Base-by-base conservation (phyloP, 2,113 vertebrate species). In the Syrmaticus mikado region DNA sequence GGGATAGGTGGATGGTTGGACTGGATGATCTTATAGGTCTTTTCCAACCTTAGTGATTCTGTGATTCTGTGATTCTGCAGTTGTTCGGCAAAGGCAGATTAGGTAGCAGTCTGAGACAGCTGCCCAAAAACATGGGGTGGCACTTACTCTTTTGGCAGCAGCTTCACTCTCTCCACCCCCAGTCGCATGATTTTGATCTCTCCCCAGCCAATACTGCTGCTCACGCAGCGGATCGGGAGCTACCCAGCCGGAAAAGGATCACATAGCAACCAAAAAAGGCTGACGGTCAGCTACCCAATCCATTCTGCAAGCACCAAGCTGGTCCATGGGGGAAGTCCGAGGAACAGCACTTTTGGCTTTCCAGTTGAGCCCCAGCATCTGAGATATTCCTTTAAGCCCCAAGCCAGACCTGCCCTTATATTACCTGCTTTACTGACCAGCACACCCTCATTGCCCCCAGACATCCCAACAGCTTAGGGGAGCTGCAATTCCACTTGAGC, bases 131-230 rank as follows among this genome's bases (percentile, higher is more conserved):
- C 66, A 71, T 1, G n/a, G 62, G 62, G 58, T 61, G 48, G 34
- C 87, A 75, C 71, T 72, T 89, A 91, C 76, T 48, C 55, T 92
- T 88, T 40, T 53, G 83, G 68, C 92, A 93, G 64, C 17, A 6
- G 60, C 21, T 86, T 92, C 68, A 74, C 61, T 41, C 38, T 88
- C n/a, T 92, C 50, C 83, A 81, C n/a, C 16, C 60, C 32, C 45
- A 62, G 53, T 22, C 8, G 4, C 67, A 73, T 0, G 2, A 58
- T 58, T 60, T 57, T 58, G 40, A 71, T 70, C 36, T 8, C 10
- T 58, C 72, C 61, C 41, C 24, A 27, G 55, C 91, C 91, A 92
- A 17, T 17, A 52, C 3, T 27, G 62, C 68, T 76, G 64, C 34
- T 80, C 68, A 40, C 0, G 1, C 60, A 52, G 60, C 50, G 50